Percentiles rank a stretch among this genome's conserved stretches.
Evolutionary conservation across 2,888 invertebrate genomes (phyloP).

Genomic region (Ennomos fuscantarius): DNA sequence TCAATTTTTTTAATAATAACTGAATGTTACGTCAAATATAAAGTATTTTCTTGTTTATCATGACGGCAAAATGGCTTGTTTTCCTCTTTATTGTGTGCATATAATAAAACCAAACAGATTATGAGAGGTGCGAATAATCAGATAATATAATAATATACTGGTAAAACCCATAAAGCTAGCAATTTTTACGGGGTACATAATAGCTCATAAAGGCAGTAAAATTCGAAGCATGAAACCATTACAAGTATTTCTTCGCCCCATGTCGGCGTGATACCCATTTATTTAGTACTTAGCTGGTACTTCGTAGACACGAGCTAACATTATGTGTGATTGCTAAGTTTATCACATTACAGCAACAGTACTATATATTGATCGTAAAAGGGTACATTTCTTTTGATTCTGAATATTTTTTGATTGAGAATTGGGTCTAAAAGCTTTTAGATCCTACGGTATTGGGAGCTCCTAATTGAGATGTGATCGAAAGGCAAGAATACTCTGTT

Average conservation of each 20-base stretch:
- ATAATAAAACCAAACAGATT: constrained; percentile 10
- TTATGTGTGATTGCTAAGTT: constrained; percentile 11
- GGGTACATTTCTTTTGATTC: background rate
- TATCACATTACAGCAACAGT: background rate
- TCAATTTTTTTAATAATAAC: no score
- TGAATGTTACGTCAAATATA: no score
- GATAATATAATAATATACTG: constrained; percentile 10
- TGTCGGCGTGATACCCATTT: constrained; percentile 42
- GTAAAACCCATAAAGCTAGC: constrained; percentile 35
- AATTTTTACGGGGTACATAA: constrained; percentile 47
- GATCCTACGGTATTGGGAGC: no score
- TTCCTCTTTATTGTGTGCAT: constrained; percentile 1
- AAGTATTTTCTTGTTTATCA: constrained; percentile 1
- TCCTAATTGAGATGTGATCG: constrained; percentile 1
- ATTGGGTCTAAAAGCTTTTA: background rate
- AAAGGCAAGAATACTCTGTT: constrained; percentile 4
- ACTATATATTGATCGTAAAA: background rate
- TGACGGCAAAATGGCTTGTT: background rate
- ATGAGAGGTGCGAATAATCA: constrained; percentile 6
- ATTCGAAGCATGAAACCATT: constrained; percentile 36
- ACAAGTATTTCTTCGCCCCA: constrained; percentile 37
- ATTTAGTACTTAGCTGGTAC: constrained; percentile 27
- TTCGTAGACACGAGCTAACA: constrained; percentile 15
- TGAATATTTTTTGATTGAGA: background rate
- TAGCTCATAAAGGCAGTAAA: constrained; percentile 52